Evolutionary conservation across 1,140 invertebrate species (phyloP).

Genomic region (Trialeurodes vaporariorum): DNA sequence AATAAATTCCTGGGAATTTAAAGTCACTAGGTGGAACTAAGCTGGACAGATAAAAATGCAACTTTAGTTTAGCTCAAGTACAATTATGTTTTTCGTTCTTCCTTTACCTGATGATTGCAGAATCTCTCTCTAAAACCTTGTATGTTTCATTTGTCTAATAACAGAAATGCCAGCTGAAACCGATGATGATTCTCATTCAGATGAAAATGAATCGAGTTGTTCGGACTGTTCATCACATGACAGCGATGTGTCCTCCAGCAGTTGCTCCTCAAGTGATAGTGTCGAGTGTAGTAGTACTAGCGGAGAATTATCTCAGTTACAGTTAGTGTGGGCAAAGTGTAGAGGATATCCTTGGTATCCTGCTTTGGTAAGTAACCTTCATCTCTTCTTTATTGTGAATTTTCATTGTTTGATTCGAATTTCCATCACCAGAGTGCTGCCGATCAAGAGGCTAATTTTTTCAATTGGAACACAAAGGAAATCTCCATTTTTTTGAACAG

Average conservation of each 20-base stretch:
- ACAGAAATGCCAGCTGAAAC: constrained; percentile 28
- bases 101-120: too few relatives aligned
- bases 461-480: too few relatives aligned
- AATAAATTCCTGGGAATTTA: too few relatives aligned
- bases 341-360: constrained; percentile 95
- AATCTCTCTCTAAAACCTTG: too few relatives aligned
- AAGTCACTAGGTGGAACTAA: too few relatives aligned
- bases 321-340: constrained; percentile 94
- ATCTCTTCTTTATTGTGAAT: constrained; percentile 7
- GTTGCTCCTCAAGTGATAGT: constrained; percentile 19
- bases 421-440: too few relatives aligned
- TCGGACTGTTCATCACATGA: constrained; percentile 20
- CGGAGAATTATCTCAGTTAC: constrained; percentile 38
- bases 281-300: constrained; percentile 22
- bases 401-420: constrained; percentile 18
- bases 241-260: constrained; percentile 14
- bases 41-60: too few relatives aligned
- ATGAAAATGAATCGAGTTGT: constrained; percentile 27
- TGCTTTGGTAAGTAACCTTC: constrained; percentile 48
- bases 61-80: too few relatives aligned
- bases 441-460: too few relatives aligned
- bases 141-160: constrained; percentile 6
- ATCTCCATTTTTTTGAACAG: too few relatives aligned
- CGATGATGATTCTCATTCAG: constrained; percentile 33
- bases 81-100: too few relatives aligned